Conservation (phyloP, 2,797 vertebrate genomes). For the Acanthopagrus latus region DNA sequence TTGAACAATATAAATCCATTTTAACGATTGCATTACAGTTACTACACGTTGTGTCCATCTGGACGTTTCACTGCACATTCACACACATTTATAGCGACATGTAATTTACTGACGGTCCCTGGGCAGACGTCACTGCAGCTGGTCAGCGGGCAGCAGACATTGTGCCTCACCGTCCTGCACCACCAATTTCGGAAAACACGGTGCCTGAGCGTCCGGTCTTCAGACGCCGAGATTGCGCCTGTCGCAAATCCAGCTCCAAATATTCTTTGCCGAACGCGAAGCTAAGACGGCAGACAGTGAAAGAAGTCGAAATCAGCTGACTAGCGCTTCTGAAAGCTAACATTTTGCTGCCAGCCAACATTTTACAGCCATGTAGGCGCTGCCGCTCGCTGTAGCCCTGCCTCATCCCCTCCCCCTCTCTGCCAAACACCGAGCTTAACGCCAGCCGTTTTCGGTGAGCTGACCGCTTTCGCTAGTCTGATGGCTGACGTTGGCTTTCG, state of each 20-base stretch:
- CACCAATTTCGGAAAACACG: slow-evolving; percentile 57
- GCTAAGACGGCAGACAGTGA: slow-evolving; percentile 34
- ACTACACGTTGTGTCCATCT: fast-evolving
- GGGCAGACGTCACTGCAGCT: slow-evolving; percentile 53
- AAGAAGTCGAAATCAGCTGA: slow-evolving; percentile 25
- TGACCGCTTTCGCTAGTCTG: slow-evolving; percentile 62
- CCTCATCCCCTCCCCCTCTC: slow-evolving; percentile 81
- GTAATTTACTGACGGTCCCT: slow-evolving; percentile 68
- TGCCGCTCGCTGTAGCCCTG: slow-evolving; percentile 48
- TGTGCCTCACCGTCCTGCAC: slow-evolving; percentile 55
- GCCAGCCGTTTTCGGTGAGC: slow-evolving; percentile 62
- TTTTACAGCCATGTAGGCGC: slow-evolving; percentile 65
- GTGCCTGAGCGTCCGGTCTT: slow-evolving; percentile 41
- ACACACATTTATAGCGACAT: background rate
- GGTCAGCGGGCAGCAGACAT: slow-evolving; percentile 48
- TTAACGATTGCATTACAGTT: background rate
- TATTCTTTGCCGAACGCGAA: slow-evolving; percentile 46
- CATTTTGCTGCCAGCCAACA: slow-evolving; percentile 35
- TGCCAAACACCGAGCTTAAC: slow-evolving; percentile 71
- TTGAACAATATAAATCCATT: background rate
- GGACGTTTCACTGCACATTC: background rate
- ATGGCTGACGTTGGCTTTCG: slow-evolving; percentile 61
- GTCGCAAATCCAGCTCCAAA: slow-evolving; percentile 38
- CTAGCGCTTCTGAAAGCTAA: slow-evolving; percentile 25
- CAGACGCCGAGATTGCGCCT: slow-evolving; percentile 46